Evolutionary conservation across 2,888 invertebrate species (phyloP), one percentile per base, ranked within the genome.

Genomic region (Antheraea yamamai): DNA sequence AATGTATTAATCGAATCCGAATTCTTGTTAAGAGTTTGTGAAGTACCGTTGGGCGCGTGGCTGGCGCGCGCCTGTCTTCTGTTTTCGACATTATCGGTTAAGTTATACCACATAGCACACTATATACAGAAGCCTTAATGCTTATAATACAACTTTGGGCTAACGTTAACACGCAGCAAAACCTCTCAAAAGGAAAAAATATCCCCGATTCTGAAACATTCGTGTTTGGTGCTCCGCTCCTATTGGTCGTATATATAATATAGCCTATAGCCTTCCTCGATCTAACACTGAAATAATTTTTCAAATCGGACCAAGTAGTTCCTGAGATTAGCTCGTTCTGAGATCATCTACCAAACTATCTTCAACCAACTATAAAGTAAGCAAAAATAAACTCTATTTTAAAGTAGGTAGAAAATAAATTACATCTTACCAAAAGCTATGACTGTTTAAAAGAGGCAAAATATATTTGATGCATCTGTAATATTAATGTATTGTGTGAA

Each of bases 41-140:
- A 81, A 83, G 84, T 90, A 87, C 88, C 88, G 88, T 87, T 87
- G 87, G 87, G 87, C 92, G 92, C 92, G 92, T 90, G 93, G 91
- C 91, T 72, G 87, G 84, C 91, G 89, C 88, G 84, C 84, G 89
- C 81, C 85, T 75, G 77, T 68, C 78, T 76, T 75, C 75, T 78
- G 81, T 80, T 52, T 51, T 68, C 58, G 70, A 72, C 72, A 72
- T 66, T 66, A 64, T 74, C 77, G 76, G 35, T 26, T 66, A 66
- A 68, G 77, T 68, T 58, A 75, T 73, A 55, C 58, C 47, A 23
- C 26, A 51, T 35, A 76, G 16, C 39, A 74, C 26, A 39, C 18
- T 10, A 1, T n/a, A 20, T 0, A 76, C 75, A 74, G 73, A 74
- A 76, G 75, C 10, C 51, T 35, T 52, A 72, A 72, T 52, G 14